Conservation (phyloP, 2,113 vertebrate genomes). For the Thymallus thymallus region DNA sequence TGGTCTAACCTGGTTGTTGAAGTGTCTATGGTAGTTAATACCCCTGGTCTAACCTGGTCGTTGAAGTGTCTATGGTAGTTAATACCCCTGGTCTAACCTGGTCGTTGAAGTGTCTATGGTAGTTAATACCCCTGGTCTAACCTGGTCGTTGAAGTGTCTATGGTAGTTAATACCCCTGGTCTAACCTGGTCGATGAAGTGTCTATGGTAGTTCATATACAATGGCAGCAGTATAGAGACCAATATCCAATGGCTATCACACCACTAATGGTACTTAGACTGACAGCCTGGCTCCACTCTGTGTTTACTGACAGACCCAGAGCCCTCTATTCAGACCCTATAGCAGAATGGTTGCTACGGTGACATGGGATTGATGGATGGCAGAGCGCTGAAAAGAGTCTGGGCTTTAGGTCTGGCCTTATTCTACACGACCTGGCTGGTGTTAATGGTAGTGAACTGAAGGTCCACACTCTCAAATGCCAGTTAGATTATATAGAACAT, state of each 20-base stretch:
- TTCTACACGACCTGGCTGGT: neutral
- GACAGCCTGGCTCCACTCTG: slow-evolving; percentile 3
- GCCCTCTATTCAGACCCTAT: neutral
- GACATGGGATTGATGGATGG: neutral
- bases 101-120: too few relatives aligned
- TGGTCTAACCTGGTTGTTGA: too few relatives aligned
- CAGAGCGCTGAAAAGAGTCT: neutral
- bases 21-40: too few relatives aligned
- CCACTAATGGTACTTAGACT: neutral
- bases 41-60: too few relatives aligned
- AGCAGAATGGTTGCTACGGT: neutral
- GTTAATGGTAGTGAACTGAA: neutral
- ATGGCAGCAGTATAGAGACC: neutral
- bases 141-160: neutral
- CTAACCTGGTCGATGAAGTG: neutral
- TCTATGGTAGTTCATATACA: neutral
- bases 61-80: too few relatives aligned
- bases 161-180: neutral
- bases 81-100: too few relatives aligned
- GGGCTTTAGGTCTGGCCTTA: neutral
- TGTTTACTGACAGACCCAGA: neutral
- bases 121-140: neutral
- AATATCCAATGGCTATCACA: neutral
- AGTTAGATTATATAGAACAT: neutral
- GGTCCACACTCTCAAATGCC: neutral